These are phyloP conservation scores for Cydia strobilella DNA, from an alignment of 1,140 invertebrate species.

Conservation along the genomic window DNA sequence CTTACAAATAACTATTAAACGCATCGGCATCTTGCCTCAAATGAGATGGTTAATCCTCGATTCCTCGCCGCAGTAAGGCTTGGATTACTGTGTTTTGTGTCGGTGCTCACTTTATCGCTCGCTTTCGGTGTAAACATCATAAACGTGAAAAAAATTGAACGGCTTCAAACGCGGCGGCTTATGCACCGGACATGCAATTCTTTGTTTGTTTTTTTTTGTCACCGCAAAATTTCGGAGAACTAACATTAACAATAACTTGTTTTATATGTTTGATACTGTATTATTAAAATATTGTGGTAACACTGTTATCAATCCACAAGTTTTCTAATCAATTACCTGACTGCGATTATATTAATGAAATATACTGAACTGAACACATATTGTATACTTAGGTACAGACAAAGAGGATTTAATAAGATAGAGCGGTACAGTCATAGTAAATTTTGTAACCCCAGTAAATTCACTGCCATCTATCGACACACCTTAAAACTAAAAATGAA, in stretches of 20 bases:
- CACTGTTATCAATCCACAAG: not conserved
- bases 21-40: slow-evolving; percentile 62
- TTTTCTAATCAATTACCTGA: not conserved
- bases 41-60: slow-evolving; percentile 66
- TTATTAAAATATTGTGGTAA: not conserved
- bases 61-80: slow-evolving; percentile 66
- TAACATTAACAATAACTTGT: not conserved
- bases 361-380: not conserved
- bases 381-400: too few species aligned
- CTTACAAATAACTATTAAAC: slow-evolving; percentile 65
- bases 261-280: not conserved
- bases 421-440: too few species aligned
- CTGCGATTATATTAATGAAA: not conserved
- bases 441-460: too few species aligned
- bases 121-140: slow-evolving; percentile 56
- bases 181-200: slow-evolving; percentile 19
- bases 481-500: too few species aligned
- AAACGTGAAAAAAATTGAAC: slow-evolving; percentile 42
- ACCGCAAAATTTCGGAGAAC: not conserved
- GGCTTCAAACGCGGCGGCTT: slow-evolving; percentile 5
- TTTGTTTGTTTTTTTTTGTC: not conserved
- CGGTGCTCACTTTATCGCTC: slow-evolving; percentile 56
- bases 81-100: slow-evolving; percentile 70
- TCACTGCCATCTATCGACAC: too few species aligned
- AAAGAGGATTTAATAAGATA: too few species aligned